Conservation (phyloP, 2,113 vertebrate genomes). For the Gallinago jamesoni region DNA sequence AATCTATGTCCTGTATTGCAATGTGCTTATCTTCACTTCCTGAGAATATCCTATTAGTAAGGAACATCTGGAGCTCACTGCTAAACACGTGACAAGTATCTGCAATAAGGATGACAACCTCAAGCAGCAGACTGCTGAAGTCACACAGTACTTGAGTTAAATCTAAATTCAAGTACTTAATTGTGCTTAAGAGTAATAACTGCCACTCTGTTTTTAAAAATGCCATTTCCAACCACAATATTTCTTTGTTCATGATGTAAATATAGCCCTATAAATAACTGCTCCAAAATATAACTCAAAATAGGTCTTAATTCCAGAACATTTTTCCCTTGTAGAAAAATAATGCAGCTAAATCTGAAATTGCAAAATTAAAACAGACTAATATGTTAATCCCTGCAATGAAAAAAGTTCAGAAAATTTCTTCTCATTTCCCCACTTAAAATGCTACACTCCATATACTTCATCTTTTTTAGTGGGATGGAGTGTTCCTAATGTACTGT, state of each 20-base stretch:
- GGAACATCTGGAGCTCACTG: background rate
- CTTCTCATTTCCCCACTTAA: background rate
- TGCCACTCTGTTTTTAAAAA: background rate
- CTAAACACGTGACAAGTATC: background rate
- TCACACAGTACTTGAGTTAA: background rate
- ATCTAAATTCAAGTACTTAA: background rate
- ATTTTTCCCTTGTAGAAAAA: background rate
- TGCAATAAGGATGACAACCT: background rate
- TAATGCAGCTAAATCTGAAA: background rate
- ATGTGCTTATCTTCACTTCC: background rate
- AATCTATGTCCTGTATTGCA: background rate
- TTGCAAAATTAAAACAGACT: accelerated
- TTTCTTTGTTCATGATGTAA: background rate
- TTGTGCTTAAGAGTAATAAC: background rate
- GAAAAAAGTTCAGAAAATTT: background rate
- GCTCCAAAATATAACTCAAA: background rate
- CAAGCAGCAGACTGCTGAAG: background rate
- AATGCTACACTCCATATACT: background rate
- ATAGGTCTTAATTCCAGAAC: background rate
- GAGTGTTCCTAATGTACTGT: background rate
- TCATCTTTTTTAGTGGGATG: background rate
- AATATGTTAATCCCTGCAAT: background rate
- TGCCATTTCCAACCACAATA: background rate
- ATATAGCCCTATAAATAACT: background rate
- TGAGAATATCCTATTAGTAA: background rate